Base-by-base conservation (phyloP, 2,888 invertebrate genomes). In the Trichopoda pennipes region DNA sequence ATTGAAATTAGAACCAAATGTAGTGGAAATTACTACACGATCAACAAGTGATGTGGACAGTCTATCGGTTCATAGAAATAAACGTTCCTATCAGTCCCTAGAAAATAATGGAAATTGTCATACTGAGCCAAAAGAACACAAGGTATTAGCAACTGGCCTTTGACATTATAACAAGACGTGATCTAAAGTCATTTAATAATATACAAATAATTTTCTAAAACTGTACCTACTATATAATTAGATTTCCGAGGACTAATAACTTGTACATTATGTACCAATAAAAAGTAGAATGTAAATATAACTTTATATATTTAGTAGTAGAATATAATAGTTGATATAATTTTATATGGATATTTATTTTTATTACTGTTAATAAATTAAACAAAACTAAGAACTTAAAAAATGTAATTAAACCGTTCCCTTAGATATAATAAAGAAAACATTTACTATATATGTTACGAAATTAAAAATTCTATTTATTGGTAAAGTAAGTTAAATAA, bases 181-280 rank as follows among this genome's bases (percentile, higher is more conserved):
- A 90, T 81, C 85, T 91, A 32, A 90, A 91, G 78, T 89, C 88
- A n/a, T 75, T 90, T 16, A 85, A 86, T 8, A 88, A 89, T 53
- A 84, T 85, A 23, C 77, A 84, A n/a, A 63, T 51, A 69, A 35
- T 9, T 17, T 63, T 51, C 4, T 23, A 38, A 21, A 38, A n/a
- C n/a, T 1, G n/a, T 42, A 69, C 3, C 9, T 42, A 69, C 7
- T 51, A 14, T 49, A 16, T 61, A 63, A 75, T 75, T 74, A 73
- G 64, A 73, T 38, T 74, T 49, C 14, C 19, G 56, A 74, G 61
- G 68, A 69, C 63, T 63, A 21, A 66, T 35, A 51, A 21, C 21
- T 49, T 38, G 1, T 51, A 66, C 14, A 32, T 16, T 51, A 35
- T 21, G 9, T 35, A 32, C 12, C 21, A 53, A 1, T 51, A 47